These are phyloP conservation scores for Cheumatopsyche charites DNA, from an alignment of 1,140 invertebrate genomes.

Conservation along the genomic window DNA sequence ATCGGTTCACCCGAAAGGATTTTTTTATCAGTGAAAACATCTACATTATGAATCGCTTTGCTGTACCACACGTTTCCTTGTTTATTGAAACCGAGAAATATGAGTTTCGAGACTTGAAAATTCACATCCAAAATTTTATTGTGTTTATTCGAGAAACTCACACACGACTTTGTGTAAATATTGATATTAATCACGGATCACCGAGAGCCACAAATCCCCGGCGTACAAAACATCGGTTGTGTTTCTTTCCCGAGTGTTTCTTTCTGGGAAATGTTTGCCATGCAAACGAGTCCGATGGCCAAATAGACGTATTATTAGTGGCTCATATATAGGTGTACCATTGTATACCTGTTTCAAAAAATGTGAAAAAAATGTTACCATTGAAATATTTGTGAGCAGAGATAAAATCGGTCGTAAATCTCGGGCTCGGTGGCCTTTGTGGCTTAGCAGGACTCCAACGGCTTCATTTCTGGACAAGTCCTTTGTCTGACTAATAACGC, in stretches of 20 bases:
- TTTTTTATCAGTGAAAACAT: too few relatives aligned
- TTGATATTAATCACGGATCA: slow-evolving; percentile 28
- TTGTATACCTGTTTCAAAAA: slow-evolving; percentile 29
- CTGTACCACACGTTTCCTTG: too few relatives aligned
- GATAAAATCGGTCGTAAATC: slow-evolving; percentile 37
- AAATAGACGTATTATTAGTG: slow-evolving; percentile 35
- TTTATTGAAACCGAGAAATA: slow-evolving; percentile 1
- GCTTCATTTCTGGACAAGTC: slow-evolving; percentile 35
- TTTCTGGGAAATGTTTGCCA: slow-evolving; percentile 28
- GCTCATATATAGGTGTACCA: not conserved
- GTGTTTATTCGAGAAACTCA: slow-evolving; percentile 11
- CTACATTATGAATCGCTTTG: too few relatives aligned
- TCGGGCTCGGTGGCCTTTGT: slow-evolving; percentile 34
- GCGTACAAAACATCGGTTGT: not conserved
- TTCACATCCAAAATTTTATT: slow-evolving; percentile 24
- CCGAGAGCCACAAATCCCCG: slow-evolving; percentile 4
- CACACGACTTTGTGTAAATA: not conserved
- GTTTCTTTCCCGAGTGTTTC: slow-evolving; percentile 1
- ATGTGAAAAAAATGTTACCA: slow-evolving; percentile 34
- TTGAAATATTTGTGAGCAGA: slow-evolving; percentile 35
- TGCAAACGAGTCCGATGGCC: slow-evolving; percentile 28
- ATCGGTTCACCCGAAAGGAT: too few relatives aligned
- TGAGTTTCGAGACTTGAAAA: slow-evolving; percentile 8
- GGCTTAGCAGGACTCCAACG: slow-evolving; percentile 35
- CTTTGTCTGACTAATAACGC: slow-evolving; percentile 33